These are phyloP conservation scores for Drosophila nigromelanica DNA, from an alignment of 1,140 invertebrate species.

Conservation along the genomic window DNA sequence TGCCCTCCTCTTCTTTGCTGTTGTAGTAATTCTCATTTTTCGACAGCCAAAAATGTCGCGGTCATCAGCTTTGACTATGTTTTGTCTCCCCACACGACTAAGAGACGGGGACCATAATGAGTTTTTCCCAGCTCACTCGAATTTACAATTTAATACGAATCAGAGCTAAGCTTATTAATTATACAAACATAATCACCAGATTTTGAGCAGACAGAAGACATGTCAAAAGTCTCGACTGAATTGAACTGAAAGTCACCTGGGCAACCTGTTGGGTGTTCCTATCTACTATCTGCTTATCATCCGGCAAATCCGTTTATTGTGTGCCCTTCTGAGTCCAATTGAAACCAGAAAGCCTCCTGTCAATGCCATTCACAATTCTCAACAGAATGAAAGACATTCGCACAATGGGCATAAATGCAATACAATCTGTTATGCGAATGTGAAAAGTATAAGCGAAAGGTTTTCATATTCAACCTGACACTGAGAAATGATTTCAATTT, in stretches of 20 bases:
- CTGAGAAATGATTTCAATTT: conserved; percentile 68
- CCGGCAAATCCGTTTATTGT: conserved; percentile 36
- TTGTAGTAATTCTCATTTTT: neutral
- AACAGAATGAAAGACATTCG: conserved; percentile 6
- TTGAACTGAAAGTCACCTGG: neutral
- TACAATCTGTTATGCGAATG: conserved; percentile 31
- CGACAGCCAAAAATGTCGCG: neutral
- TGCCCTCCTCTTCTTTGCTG: neutral
- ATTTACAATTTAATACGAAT: conserved; percentile 1
- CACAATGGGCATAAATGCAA: conserved; percentile 36
- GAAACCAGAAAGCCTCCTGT: conserved; percentile 10
- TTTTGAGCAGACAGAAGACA: neutral
- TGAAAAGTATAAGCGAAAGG: conserved; percentile 20
- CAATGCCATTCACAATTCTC: conserved; percentile 6
- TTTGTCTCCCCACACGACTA: neutral
- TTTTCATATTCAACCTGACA: conserved; percentile 48
- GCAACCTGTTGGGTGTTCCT: conserved; percentile 14
- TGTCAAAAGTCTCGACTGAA: neutral
- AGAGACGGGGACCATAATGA: neutral
- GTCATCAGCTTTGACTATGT: neutral
- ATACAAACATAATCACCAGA: neutral
- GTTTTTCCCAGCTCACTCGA: neutral
- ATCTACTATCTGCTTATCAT: conserved; percentile 7
- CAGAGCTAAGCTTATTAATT: conserved; percentile 18
- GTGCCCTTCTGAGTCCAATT: conserved; percentile 10